Conservation (phyloP, 2,797 vertebrate species). For the Toxotes lorentzi region DNA sequence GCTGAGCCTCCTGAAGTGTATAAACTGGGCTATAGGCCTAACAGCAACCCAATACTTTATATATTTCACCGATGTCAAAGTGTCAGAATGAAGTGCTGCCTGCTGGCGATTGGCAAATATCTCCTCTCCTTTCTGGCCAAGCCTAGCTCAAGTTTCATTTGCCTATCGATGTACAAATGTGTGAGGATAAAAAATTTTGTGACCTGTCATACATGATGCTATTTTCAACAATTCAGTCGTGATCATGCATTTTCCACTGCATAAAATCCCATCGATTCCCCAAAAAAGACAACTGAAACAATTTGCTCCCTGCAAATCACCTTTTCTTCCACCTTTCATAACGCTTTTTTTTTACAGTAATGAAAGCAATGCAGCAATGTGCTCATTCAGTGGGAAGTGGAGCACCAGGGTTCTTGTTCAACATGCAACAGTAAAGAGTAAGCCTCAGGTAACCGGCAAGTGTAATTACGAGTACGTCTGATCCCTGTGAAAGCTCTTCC, state of each 20-base stretch:
- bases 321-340: slow-evolving; percentile 29
- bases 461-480: slow-evolving; percentile 81
- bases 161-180: slow-evolving; percentile 69
- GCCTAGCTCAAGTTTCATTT: slow-evolving; percentile 75
- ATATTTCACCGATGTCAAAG: slow-evolving; percentile 79
- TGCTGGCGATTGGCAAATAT: slow-evolving; percentile 70
- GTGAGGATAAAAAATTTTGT: slow-evolving; percentile 71
- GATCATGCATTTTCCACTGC: slow-evolving; percentile 44
- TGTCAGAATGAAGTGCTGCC: slow-evolving; percentile 81
- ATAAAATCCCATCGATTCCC: slow-evolving; percentile 46
- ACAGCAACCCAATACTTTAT: slow-evolving; percentile 83
- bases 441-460: slow-evolving; percentile 77
- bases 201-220: slow-evolving; percentile 61
- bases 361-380: slow-evolving; percentile 22
- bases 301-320: slow-evolving; percentile 43
- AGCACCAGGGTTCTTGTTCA: slow-evolving; percentile 39
- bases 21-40: slow-evolving; percentile 76
- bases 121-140: slow-evolving; percentile 65
- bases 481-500: slow-evolving; percentile 75
- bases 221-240: slow-evolving; percentile 59
- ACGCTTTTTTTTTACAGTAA: slow-evolving; percentile 22
- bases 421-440: slow-evolving; percentile 53
- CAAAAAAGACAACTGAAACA: slow-evolving; percentile 38
- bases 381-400: slow-evolving; percentile 61
- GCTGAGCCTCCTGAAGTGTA: slow-evolving; percentile 81